These are phyloP conservation scores for Elgonia sp. DNA, from an alignment of 2,888 invertebrate genomes.

Conservation along the genomic window DNA sequence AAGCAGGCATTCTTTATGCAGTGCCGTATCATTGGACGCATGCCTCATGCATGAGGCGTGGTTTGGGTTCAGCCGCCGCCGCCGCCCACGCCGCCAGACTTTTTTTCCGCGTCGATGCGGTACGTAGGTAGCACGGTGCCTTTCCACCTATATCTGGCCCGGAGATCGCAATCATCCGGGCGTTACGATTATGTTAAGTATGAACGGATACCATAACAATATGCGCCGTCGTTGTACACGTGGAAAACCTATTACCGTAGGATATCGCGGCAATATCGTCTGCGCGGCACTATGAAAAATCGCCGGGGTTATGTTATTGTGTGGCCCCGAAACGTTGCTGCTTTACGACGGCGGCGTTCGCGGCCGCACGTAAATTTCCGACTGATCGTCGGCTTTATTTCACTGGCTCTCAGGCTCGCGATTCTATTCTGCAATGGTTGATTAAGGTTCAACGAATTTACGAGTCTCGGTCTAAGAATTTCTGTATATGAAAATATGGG, in stretches of 20 bases:
- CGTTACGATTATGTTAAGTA: slow-evolving; percentile 76
- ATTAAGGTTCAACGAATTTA: too few species aligned
- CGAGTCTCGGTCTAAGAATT: too few species aligned
- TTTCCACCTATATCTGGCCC: slow-evolving; percentile 49
- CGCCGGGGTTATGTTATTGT: slow-evolving; percentile 52
- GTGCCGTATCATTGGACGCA: slow-evolving; percentile 84
- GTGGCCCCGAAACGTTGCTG: slow-evolving; percentile 12
- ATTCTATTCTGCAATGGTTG: too few species aligned
- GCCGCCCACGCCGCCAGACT: slow-evolving; percentile 56
- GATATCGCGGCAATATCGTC: slow-evolving; percentile 73
- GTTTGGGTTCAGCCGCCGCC: slow-evolving; percentile 81
- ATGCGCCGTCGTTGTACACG: slow-evolving; percentile 65
- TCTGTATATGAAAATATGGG: too few species aligned
- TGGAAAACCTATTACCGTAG: slow-evolving; percentile 70
- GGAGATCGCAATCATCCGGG: slow-evolving; percentile 74
- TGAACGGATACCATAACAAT: slow-evolving; percentile 73
- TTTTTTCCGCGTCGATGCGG: slow-evolving; percentile 62
- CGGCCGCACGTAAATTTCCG: slow-evolving; percentile 38
- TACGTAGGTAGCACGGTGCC: slow-evolving; percentile 29
- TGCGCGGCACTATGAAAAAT: slow-evolving; percentile 62
- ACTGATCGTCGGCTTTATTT: slow-evolving; percentile 38
- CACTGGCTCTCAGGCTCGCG: not conserved
- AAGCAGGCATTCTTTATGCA: slow-evolving; percentile 86
- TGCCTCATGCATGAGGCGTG: slow-evolving; percentile 85
- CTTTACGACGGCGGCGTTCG: slow-evolving; percentile 27